Conservation (phyloP, 1,140 invertebrate species). For the Oppia nitens region DNA sequence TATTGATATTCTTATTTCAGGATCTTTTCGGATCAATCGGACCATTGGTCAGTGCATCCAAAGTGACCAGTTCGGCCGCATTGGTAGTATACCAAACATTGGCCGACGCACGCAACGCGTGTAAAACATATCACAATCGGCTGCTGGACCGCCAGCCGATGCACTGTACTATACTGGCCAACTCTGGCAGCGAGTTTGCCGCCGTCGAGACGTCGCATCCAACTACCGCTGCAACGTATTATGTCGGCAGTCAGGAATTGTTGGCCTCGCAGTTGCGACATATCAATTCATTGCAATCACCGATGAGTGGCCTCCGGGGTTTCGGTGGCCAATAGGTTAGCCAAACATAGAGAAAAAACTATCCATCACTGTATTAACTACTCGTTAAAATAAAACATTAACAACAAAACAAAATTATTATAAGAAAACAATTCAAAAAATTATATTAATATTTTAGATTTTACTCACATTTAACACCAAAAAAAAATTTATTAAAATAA, state of each 20-base stretch:
- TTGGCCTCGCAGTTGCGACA: neutral
- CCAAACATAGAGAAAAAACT: neutral
- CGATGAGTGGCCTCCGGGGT: neutral
- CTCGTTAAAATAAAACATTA: no score
- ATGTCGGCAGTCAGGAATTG: neutral
- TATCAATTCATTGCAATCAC: neutral
- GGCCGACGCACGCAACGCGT: conserved; percentile 67
- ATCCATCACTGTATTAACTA: no score
- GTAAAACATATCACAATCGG: conserved; percentile 76
- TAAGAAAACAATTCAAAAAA: no score
- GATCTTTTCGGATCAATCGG: conserved; percentile 85
- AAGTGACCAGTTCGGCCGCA: conserved; percentile 66
- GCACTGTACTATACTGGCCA: conserved; percentile 40
- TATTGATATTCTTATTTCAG: conserved; percentile 27
- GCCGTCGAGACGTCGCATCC: neutral
- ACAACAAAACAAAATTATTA: no score
- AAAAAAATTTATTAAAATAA: no score
- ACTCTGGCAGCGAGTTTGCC: neutral
- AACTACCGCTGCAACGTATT: neutral
- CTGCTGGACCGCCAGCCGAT: conserved; percentile 69
- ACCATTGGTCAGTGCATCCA: conserved; percentile 55
- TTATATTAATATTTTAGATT: no score
- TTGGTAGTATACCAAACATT: conserved; percentile 72
- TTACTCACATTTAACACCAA: no score
- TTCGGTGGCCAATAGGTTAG: neutral